phyloP scores from a whole-genome alignment of 2,888 invertebrate genomes.

The Heliconius sara region DNA sequence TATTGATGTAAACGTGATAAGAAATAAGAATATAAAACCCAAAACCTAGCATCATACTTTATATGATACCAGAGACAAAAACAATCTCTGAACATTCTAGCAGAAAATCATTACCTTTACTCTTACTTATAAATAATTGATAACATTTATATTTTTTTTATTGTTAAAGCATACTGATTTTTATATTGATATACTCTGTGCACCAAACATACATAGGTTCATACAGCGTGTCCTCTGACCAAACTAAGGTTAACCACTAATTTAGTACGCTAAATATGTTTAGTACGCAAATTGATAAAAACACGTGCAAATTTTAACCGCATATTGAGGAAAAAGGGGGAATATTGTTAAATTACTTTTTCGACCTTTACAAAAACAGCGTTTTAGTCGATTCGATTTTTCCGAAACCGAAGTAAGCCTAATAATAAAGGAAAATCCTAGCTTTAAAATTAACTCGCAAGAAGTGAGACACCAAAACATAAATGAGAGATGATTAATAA shows the following conservation, averaged over 20 bases:
- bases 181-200: neutral
- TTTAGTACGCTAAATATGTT: neutral
- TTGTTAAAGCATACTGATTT: neutral
- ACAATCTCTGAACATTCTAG: neutral
- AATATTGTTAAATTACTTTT: neutral
- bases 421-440: neutral
- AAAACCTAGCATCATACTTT: neutral
- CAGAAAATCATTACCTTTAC: too few species aligned
- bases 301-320: neutral
- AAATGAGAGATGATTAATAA: too few species aligned
- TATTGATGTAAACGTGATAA: neutral
- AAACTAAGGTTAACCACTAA: neutral
- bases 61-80: neutral
- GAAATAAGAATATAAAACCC: neutral
- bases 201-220: neutral
- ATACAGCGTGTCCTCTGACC: neutral
- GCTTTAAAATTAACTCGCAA: neutral
- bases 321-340: neutral
- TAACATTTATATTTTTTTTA: neutral
- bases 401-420: neutral
- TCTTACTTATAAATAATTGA: too few species aligned
- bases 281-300: neutral
- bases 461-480: too few species aligned
- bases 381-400: neutral
- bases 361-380: neutral